Evolutionary conservation across 1,140 invertebrate genomes (phyloP).

Genomic region (Apis laboriosa): DNA sequence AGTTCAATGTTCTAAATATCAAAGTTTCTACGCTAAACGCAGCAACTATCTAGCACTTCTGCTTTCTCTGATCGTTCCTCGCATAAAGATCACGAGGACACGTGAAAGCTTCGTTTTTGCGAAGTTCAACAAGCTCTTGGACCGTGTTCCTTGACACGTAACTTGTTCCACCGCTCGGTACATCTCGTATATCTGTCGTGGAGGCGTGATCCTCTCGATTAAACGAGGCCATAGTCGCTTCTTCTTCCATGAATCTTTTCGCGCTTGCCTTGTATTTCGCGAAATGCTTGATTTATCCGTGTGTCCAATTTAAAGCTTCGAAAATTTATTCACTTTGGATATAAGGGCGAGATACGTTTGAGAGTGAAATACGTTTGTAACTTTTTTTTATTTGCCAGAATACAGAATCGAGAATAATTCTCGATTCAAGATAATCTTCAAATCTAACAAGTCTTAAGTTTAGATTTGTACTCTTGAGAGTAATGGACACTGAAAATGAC

Average conservation of each 20-base stretch:
- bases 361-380: no score
- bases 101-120: neutral
- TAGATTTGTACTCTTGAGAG: no score
- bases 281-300: slow-evolving; percentile 23
- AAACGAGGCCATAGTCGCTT: slow-evolving; percentile 31
- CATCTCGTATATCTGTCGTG: slow-evolving; percentile 15
- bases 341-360: neutral
- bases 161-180: neutral
- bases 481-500: no score
- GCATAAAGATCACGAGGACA: neutral
- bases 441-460: no score
- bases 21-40: neutral
- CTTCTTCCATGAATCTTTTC: neutral
- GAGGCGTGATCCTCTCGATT: slow-evolving; percentile 29
- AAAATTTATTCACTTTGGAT: neutral
- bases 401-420: no score
- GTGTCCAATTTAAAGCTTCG: neutral
- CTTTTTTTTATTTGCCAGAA: no score
- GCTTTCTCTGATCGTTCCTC: neutral
- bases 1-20: neutral
- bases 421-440: no score
- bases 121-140: slow-evolving; percentile 2
- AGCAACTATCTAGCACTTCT: no score
- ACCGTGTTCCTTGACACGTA: neutral
- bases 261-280: slow-evolving; percentile 12